Base-by-base conservation (phyloP, 2,888 invertebrate species). In the Acronicta aceris region DNA sequence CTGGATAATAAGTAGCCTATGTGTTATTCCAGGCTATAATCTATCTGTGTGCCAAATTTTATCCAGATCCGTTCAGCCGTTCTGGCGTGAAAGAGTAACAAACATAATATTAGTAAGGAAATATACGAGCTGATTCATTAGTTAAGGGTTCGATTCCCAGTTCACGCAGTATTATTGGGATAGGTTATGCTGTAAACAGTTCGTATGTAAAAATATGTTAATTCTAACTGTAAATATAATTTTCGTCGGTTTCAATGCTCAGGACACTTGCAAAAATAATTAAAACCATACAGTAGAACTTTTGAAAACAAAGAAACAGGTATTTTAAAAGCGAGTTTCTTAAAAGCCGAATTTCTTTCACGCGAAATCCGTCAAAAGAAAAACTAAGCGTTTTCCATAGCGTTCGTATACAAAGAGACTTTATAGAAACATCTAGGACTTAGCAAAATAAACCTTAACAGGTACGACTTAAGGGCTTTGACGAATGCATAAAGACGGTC, bases 361-460 rank as follows among this genome's bases (percentile, higher is more conserved):
- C 77, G 81, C 83, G 82, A 81, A 84, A 81, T 82, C 77, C 79
- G 76, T 83, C 81, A 83, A 83, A 85, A 84, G 83, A 84, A 84
- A 81, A 84, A 74, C 79, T 74, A 78, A 76, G 81, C 81, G 74
- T 68, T 76, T 78, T 79, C 78, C 71, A 75, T 81, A 78, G 79
- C 62, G 64, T 68, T 43, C 53, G 69, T 70, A 71, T 70, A 71
- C 73, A 73, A 75, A 81, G 66, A 58, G 68, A 60, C 53, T 64
- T 74, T 76, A 74, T 71, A 74, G 78, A 78, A 75, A 68, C 73
- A 70, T 33, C 36, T 48, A 27, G 62, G 53, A 45, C 59, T 46
- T 52, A 59, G 57, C 52, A 86, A 84, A 85, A 76, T 79, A 81
- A 79, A 79, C 83, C 79, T 76, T 85, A 84, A 69, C 46, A 21